Conservation (phyloP, 2,797 vertebrate species). For the Glyptemys insculpta region DNA sequence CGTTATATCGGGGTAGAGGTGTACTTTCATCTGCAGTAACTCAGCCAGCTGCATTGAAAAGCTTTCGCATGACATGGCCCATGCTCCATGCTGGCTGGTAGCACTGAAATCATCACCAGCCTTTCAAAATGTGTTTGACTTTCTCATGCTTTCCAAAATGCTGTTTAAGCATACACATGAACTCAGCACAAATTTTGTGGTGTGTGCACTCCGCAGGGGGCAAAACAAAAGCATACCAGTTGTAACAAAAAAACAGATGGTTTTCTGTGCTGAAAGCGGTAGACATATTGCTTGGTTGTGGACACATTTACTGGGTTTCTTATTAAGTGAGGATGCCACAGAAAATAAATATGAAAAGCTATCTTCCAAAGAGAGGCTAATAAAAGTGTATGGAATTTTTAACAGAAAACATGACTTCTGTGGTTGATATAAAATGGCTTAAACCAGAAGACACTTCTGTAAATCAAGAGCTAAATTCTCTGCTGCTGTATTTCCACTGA, state of each 20-base stretch:
- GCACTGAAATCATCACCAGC: neutral
- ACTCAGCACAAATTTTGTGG: neutral
- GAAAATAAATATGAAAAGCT: neutral
- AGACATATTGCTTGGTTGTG: neutral
- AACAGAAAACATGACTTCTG: neutral
- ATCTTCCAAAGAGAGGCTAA: neutral
- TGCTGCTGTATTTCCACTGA: neutral
- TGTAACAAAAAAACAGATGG: constrained; percentile 3
- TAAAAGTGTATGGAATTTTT: neutral
- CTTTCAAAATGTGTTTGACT: constrained; percentile 7
- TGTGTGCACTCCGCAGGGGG: neutral
- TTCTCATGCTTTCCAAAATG: neutral
- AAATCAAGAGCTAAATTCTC: neutral
- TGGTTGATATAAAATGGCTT: neutral
- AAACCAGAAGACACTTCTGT: neutral
- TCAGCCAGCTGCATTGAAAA: constrained; percentile 1
- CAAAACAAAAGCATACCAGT: constrained; percentile 6
- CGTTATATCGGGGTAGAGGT: no score
- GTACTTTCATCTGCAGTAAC: neutral
- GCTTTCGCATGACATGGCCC: neutral
- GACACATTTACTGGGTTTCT: neutral
- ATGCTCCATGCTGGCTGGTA: neutral
- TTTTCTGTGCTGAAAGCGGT: neutral
- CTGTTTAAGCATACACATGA: neutral
- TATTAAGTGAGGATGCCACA: neutral